Evolutionary conservation across 2,113 vertebrate genomes (phyloP).

Genomic region (Sebastes fasciatus): DNA sequence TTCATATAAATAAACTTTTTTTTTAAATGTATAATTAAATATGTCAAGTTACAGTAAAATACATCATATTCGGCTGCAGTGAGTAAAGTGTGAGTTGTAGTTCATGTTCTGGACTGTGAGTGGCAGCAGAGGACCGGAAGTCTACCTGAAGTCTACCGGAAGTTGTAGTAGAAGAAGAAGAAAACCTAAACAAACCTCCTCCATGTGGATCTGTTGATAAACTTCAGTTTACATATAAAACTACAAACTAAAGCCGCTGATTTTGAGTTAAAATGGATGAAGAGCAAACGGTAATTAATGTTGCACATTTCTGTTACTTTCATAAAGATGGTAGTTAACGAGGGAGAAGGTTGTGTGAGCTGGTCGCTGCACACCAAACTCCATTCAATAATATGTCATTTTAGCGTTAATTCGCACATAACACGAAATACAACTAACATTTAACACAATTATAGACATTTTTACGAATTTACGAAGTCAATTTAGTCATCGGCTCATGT

Average conservation of each 20-base stretch:
- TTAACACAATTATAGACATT: neutral
- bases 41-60: neutral
- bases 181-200: neutral
- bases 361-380: neutral
- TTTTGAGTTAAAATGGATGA: conserved; percentile 53
- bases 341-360: too few relatives aligned
- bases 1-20: too few relatives aligned
- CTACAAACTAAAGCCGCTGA: too few relatives aligned
- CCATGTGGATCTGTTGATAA: neutral
- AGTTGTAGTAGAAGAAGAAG: neutral
- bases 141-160: neutral
- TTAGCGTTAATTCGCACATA: neutral
- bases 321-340: too few relatives aligned
- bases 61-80: neutral
- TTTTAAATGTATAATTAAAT: too few relatives aligned
- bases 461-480: accelerated
- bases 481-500: neutral
- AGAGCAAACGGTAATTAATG: conserved; percentile 43
- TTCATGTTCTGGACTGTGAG: neutral
- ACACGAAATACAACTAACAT: accelerated
- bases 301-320: accelerated
- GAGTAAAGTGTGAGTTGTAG: neutral
- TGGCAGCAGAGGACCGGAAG: conserved; percentile 1
- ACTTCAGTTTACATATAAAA: accelerated
- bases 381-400: neutral